These are phyloP conservation scores for Tetramorium parvispinum DNA, from an alignment of 1,140 invertebrate species.

Conservation along the genomic window DNA sequence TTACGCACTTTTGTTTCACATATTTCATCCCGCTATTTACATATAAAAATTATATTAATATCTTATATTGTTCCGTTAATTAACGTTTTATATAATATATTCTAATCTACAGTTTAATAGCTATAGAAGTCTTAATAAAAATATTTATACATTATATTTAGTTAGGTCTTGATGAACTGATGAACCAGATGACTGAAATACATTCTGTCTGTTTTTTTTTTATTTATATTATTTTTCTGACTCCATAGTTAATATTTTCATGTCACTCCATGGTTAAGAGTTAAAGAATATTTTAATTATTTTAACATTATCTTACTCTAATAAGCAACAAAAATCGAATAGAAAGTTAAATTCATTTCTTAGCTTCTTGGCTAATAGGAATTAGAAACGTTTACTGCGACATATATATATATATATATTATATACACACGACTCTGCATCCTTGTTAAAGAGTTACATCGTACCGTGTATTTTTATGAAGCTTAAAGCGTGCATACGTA, in stretches of 20 bases:
- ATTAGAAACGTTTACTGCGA: background rate
- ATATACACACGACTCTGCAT: background rate
- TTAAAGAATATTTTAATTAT: slow-evolving; percentile 19
- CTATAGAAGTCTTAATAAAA: background rate
- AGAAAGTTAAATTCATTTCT: background rate
- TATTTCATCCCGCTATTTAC: background rate
- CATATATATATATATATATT: background rate
- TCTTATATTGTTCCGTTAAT: background rate
- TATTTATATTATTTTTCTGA: background rate
- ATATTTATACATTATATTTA: background rate
- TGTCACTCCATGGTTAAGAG: background rate
- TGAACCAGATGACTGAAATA: background rate
- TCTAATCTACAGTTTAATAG: slow-evolving; percentile 13
- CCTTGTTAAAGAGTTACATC: slow-evolving; percentile 15
- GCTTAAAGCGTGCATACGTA: slow-evolving; percentile 15
- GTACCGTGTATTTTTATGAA: slow-evolving; percentile 44
- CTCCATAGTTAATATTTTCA: background rate
- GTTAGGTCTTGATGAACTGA: background rate
- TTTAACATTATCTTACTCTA: background rate
- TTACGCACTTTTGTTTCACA: background rate
- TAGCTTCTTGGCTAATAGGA: background rate
- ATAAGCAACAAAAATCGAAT: background rate
- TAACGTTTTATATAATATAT: background rate
- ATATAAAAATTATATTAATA: background rate
- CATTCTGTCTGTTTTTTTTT: background rate